Conservation (phyloP, 1,140 invertebrate genomes). For the Xylocopa sonorina region DNA sequence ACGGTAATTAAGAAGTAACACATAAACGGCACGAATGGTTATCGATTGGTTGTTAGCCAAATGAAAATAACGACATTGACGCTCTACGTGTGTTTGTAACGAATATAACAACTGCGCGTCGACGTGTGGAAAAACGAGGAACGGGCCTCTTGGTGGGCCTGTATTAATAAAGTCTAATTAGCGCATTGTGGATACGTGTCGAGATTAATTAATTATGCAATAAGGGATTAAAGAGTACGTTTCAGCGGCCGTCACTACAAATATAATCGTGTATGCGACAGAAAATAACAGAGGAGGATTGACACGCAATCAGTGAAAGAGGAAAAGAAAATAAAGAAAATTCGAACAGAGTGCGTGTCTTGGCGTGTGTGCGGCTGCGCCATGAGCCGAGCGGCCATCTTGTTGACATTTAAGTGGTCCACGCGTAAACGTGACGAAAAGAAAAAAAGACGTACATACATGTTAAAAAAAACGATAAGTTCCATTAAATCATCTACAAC, state of each 20-base stretch:
- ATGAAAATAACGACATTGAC: background rate
- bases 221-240: slow-evolving; percentile 22
- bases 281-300: background rate
- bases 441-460: background rate
- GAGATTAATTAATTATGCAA: background rate
- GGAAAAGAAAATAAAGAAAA: slow-evolving; percentile 2
- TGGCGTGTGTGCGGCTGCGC: slow-evolving; percentile 21
- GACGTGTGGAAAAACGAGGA: background rate
- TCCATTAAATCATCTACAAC: slow-evolving; percentile 68
- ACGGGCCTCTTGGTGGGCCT: background rate
- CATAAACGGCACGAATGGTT: background rate
- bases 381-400: background rate
- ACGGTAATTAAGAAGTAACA: background rate
- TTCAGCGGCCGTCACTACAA: background rate
- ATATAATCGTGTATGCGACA: slow-evolving; percentile 33
- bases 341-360: slow-evolving; percentile 9
- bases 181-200: background rate
- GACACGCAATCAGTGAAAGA: background rate
- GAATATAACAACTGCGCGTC: background rate
- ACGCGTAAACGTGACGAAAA: slow-evolving; percentile 37
- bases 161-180: background rate
- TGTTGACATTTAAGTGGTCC: slow-evolving; percentile 10
- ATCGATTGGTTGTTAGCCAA: background rate
- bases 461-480: slow-evolving; percentile 51
- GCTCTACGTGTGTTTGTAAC: background rate